Conservation (phyloP, 2,113 vertebrate species). For the Ranitomeya variabilis region DNA sequence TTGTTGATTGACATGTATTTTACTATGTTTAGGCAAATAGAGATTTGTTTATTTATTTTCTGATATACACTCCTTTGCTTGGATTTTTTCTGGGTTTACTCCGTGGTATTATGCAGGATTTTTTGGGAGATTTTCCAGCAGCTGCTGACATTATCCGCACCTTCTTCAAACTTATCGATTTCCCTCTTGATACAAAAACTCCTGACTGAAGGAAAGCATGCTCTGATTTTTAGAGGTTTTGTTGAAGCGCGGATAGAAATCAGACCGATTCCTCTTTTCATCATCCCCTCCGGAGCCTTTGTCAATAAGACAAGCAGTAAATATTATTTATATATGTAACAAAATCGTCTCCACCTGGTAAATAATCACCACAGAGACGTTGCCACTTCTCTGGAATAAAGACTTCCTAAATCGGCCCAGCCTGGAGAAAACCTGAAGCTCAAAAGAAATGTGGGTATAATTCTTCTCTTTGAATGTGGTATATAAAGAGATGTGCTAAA, state of each 20-base stretch:
- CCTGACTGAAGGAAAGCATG: background rate
- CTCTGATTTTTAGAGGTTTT: slow-evolving; percentile 4
- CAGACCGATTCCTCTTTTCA: background rate
- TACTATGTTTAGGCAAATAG: too few relatives aligned
- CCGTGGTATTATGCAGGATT: too few relatives aligned
- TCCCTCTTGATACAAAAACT: slow-evolving; percentile 3
- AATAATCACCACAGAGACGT: background rate
- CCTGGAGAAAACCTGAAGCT: background rate
- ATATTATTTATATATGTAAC: background rate
- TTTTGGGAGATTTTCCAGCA: too few relatives aligned
- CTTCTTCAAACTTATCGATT: slow-evolving; percentile 2
- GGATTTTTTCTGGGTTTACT: too few relatives aligned
- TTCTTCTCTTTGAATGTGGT: background rate
- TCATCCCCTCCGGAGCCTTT: background rate
- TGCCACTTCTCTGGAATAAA: background rate
- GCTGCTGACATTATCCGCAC: too few relatives aligned
- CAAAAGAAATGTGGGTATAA: background rate
- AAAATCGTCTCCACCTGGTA: background rate
- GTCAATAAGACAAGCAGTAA: background rate
- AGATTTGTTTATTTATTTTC: too few relatives aligned
- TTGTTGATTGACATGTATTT: too few relatives aligned
- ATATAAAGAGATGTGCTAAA: background rate
- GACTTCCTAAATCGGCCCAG: background rate
- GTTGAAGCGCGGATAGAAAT: background rate
- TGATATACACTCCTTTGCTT: too few relatives aligned